Conservation (phyloP, 1,140 invertebrate genomes). For the Radopholus similis region DNA sequence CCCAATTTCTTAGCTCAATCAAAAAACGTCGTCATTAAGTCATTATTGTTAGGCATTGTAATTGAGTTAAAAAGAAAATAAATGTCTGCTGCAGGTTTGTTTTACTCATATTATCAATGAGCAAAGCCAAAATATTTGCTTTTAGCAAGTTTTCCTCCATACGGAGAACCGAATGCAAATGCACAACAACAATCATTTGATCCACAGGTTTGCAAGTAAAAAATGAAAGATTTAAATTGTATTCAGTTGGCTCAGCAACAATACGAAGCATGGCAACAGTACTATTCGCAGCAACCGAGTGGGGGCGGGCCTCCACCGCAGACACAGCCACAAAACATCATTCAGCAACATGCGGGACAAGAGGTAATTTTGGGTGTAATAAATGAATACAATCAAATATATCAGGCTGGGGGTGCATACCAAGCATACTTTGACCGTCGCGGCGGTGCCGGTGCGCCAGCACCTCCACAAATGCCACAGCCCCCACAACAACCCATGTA, state of each 20-base stretch:
- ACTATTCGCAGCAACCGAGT: conserved; percentile 3
- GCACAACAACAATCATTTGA: too few species aligned
- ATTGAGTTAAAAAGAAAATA: too few species aligned
- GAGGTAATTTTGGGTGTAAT: not conserved
- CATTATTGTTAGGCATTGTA: too few species aligned
- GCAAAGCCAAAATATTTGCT: too few species aligned
- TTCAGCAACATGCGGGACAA: conserved; percentile 13
- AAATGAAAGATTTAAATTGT: not conserved
- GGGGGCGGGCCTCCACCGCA: not conserved
- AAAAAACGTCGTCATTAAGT: too few species aligned
- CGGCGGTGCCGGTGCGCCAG: not conserved
- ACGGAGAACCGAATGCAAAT: too few species aligned
- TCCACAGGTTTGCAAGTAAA: not conserved
- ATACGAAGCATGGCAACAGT: conserved; percentile 20
- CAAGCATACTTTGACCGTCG: conserved; percentile 12
- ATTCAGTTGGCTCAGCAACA: conserved; percentile 23
- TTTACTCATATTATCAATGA: too few species aligned
- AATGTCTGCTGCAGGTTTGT: too few species aligned
- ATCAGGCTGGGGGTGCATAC: conserved; percentile 1
- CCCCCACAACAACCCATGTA: not conserved
- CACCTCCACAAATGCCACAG: not conserved
- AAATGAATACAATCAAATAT: not conserved
- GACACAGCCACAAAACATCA: not conserved
- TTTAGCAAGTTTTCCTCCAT: too few species aligned
- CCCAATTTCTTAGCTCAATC: too few species aligned